Evolutionary conservation across 2,888 invertebrate genomes (phyloP).

Genomic region (Notodonta dromedarius): DNA sequence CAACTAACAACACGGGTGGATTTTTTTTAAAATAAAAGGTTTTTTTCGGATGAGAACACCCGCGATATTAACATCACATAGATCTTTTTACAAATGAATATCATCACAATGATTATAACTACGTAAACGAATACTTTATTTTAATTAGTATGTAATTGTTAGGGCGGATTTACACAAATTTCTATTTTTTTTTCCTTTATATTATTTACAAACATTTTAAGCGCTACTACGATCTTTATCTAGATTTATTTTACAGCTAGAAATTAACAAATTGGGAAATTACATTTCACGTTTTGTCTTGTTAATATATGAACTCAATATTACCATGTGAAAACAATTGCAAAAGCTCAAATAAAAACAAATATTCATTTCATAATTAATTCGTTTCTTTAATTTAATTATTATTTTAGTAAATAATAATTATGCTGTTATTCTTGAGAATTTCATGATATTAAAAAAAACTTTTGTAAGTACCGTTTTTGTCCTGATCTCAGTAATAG

Average conservation of each 20-base stretch:
- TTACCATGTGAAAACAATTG: no score
- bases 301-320: background rate
- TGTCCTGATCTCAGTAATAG: no score
- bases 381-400: no score
- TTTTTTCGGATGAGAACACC: constrained; percentile 17
- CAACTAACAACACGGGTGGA: constrained; percentile 43
- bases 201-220: constrained; percentile 77
- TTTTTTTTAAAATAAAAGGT: constrained; percentile 20
- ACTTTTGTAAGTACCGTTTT: no score
- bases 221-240: constrained; percentile 56
- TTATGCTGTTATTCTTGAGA: no score
- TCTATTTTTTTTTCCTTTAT: constrained; percentile 63
- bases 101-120: constrained; percentile 39
- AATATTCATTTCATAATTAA: no score
- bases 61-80: constrained; percentile 35
- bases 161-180: constrained; percentile 75
- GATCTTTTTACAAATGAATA: constrained; percentile 37
- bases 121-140: constrained; percentile 46
- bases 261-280: constrained; percentile 11
- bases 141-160: constrained; percentile 34
- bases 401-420: no score
- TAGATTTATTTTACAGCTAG: constrained; percentile 36
- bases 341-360: no score
- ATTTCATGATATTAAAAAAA: no score
- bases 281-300: background rate